Evolutionary conservation across 2,888 invertebrate genomes (phyloP).

Genomic region (Drosophila antonietae): DNA sequence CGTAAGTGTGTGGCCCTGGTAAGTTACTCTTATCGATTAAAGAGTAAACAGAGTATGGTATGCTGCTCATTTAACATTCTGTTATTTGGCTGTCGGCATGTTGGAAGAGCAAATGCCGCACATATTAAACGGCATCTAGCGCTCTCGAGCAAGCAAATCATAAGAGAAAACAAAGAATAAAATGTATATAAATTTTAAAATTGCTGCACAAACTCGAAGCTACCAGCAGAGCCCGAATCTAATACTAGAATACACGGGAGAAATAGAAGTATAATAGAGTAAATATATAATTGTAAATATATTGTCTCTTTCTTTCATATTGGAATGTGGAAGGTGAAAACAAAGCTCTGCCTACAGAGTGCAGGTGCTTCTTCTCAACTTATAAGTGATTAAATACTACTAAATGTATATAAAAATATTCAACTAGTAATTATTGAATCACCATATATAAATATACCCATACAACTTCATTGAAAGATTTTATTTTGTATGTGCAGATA

Average conservation of each 20-base stretch:
- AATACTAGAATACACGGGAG: too few relatives aligned
- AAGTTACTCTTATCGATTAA: constrained; percentile 10
- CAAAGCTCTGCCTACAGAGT: background rate
- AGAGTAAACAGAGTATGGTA: background rate
- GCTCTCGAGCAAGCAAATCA: background rate
- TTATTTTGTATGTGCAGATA: background rate
- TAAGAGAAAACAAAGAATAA: background rate
- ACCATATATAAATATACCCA: too few relatives aligned
- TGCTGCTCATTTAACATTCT: background rate
- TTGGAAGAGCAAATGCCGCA: background rate
- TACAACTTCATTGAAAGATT: too few relatives aligned
- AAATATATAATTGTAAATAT: too few relatives aligned
- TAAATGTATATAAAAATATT: too few relatives aligned
- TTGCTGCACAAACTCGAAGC: background rate
- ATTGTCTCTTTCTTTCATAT: background rate
- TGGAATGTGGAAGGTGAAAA: background rate
- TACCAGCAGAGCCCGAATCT: background rate
- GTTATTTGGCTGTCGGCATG: background rate
- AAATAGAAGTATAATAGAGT: too few relatives aligned
- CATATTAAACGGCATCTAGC: too few relatives aligned
- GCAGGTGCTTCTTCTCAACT: too few relatives aligned
- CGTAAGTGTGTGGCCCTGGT: constrained; percentile 3
- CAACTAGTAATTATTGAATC: too few relatives aligned
- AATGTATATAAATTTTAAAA: background rate
- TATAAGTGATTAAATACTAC: background rate